phyloP scores from a whole-genome alignment of 2,797 vertebrate species.

The Sciurus carolinensis region DNA sequence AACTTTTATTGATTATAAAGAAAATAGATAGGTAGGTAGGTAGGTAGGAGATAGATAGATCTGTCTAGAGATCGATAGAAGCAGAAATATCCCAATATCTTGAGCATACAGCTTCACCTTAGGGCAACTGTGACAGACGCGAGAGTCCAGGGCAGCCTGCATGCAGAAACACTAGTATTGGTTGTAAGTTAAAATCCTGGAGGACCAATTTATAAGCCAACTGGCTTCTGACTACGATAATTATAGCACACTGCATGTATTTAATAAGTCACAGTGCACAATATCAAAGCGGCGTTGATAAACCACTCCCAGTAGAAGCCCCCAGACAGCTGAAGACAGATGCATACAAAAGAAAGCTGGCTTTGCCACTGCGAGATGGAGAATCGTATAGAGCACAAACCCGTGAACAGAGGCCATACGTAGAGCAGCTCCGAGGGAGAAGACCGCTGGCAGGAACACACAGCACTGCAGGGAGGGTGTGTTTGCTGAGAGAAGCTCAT shows the following conservation, averaged over 20 bases:
- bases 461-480: fast-evolving
- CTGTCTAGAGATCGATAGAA: neutral
- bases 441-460: too few species aligned
- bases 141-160: neutral
- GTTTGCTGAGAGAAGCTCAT: neutral
- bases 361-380: neutral
- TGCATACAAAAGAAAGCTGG: neutral
- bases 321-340: neutral
- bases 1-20: neutral
- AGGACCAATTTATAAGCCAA: neutral
- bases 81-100: neutral
- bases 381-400: neutral
- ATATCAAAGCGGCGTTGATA: neutral
- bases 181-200: neutral
- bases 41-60: too few species aligned
- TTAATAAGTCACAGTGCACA: neutral
- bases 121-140: neutral
- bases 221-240: neutral
- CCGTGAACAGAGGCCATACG: neutral
- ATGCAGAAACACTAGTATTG: neutral
- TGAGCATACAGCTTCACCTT: neutral
- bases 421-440: neutral
- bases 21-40: neutral
- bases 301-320: neutral
- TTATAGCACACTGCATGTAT: neutral